Base-by-base conservation (phyloP, 2,888 invertebrate genomes). In the Tetanocera ferruginea region DNA sequence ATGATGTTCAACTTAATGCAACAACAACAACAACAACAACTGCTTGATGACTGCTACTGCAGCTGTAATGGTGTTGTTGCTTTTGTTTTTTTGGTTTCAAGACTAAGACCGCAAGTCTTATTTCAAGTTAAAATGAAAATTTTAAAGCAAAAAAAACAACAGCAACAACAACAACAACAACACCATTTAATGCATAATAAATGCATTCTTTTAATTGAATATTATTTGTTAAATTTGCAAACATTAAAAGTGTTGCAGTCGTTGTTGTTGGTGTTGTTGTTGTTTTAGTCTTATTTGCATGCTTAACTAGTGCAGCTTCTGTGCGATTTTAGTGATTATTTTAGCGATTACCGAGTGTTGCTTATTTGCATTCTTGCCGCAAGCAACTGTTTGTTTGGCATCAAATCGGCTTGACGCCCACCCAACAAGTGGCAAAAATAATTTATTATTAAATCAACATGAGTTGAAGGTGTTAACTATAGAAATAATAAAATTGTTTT, bases 181-280 rank as follows among this genome's bases (percentile, higher is more conserved):
- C 62, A 75, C 34, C 37, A 80, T 81, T 84, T 83, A 86, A 86
- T 86, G 86, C 85, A 87, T 87, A 83, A 84, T 87, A 80, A 52
- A 85, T 87, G 87, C 87, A 87, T 87, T 86, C 84, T 84, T 83
- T 85, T 88, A 87, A 88, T 88, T 88, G 86, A 87, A 87, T 87
- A 87, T 87, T 87, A 86, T 86, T 86, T 84, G 84, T 86, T 84
- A 81, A 82, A 84, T 84, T 86, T 83, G 84, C 85, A 83, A 84
- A 84, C 85, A 85, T 86, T 87, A 84, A 86, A n/a, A n/a, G 52
- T 17, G 51, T 69, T 69, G 25, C n/a, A 25, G 11, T 51, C 51
- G 69, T 69, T 69, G 25, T 25, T 69, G 51, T 49, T 49, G 69
- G 28, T 69, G 69, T 49, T 51, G 25, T 51, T 34, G 34, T 31